These are phyloP conservation scores for Eristalis arbustorum DNA, from an alignment of 2,888 invertebrate species.

Conservation along the genomic window DNA sequence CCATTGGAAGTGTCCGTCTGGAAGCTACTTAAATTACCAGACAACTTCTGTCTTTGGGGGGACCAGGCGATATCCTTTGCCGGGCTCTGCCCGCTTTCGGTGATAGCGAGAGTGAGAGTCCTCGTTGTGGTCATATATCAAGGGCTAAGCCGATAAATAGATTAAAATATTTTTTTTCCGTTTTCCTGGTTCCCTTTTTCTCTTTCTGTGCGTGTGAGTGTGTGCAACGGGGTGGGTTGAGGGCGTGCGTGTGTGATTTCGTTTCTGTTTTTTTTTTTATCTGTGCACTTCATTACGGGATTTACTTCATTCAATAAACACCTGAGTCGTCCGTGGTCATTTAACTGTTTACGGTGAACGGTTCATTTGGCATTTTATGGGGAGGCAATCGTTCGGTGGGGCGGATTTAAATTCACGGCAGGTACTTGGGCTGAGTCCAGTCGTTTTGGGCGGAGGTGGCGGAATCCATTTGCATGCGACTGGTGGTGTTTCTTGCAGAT, in stretches of 20 bases:
- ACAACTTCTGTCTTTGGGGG: constrained; percentile 52
- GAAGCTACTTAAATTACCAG: constrained; percentile 64
- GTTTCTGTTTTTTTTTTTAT: constrained; percentile 33
- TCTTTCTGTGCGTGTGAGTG: not conserved
- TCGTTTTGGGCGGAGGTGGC: not conserved
- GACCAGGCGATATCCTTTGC: constrained; percentile 39
- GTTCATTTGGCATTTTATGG: constrained; percentile 1
- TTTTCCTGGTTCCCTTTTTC: not conserved
- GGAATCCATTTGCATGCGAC: not conserved
- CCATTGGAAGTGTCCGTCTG: constrained; percentile 28
- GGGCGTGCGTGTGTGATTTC: constrained; percentile 13
- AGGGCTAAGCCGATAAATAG: constrained; percentile 65
- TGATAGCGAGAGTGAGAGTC: not conserved
- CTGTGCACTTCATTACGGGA: constrained; percentile 61
- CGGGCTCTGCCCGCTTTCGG: not conserved
- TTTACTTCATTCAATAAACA: constrained; percentile 60
- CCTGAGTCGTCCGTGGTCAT: constrained; percentile 41
- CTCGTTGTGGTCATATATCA: constrained; percentile 60
- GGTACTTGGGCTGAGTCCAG: not conserved
- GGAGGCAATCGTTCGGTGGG: not conserved
- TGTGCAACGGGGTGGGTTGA: not conserved
- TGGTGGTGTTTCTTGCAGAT: not conserved
- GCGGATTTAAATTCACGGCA: not conserved
- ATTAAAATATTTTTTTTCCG: constrained; percentile 49
- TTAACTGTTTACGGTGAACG: constrained; percentile 2